These are phyloP conservation scores for Pogonognathellus flavescens DNA, from an alignment of 1,140 invertebrate genomes.

Conservation along the genomic window DNA sequence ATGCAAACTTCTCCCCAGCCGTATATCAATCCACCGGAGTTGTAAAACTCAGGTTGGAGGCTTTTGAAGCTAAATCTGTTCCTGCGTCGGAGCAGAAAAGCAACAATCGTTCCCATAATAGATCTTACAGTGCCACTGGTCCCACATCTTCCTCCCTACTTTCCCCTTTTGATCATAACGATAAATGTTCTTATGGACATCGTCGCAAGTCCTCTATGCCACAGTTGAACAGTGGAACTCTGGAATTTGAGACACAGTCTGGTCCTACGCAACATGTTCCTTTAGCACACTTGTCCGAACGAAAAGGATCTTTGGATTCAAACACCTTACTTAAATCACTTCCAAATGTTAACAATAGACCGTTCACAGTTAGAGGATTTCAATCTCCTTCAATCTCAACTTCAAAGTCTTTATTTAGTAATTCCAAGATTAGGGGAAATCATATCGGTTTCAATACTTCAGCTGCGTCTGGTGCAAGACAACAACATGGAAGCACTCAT, in stretches of 20 bases:
- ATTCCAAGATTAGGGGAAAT: constrained; percentile 40
- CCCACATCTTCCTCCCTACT: constrained; percentile 44
- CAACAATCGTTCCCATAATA: constrained; percentile 58
- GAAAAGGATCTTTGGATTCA: constrained; percentile 64
- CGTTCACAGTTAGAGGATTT: constrained; percentile 62
- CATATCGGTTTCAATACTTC: constrained; percentile 55
- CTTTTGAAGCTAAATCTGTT: constrained; percentile 63
- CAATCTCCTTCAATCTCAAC: constrained; percentile 36
- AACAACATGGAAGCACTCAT: constrained; percentile 65
- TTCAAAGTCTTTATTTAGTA: constrained; percentile 55
- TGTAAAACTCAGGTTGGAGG: constrained; percentile 63
- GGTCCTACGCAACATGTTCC: constrained; percentile 47
- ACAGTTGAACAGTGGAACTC: constrained; percentile 54
- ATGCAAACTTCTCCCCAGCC: constrained; percentile 18
- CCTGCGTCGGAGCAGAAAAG: constrained; percentile 50
- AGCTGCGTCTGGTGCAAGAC: constrained; percentile 49
- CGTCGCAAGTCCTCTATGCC: constrained; percentile 62
- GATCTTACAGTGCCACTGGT: constrained; percentile 60
- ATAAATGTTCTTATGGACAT: constrained; percentile 52
- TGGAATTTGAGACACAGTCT: constrained; percentile 43
- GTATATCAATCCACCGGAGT: constrained; percentile 58
- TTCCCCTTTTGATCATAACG: constrained; percentile 10
- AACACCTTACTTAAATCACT: constrained; percentile 56
- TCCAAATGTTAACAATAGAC: constrained; percentile 55
- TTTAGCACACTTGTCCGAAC: constrained; percentile 34